Percentiles rank a stretch among this genome's conserved stretches.
phyloP scores from a whole-genome alignment of 2,797 vertebrate genomes.

The Lepus townsendii region DNA sequence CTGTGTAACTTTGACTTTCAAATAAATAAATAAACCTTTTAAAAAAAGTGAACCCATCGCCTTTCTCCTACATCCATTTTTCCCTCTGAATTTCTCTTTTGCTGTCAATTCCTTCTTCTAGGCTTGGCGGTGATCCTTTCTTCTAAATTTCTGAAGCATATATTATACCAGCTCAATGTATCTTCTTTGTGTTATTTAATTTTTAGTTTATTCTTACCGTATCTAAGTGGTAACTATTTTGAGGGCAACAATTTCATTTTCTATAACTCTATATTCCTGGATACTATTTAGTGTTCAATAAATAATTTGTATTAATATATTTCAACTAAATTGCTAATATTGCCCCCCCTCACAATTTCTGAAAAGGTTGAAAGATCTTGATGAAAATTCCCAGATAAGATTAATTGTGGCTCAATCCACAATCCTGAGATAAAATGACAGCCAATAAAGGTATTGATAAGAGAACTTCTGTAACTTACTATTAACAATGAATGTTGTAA shows the following conservation, averaged over 20 bases:
- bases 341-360: slow-evolving; percentile 52
- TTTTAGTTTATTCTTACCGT: slow-evolving; percentile 14
- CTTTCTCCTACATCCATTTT: background rate
- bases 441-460: slow-evolving; percentile 9
- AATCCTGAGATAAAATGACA: slow-evolving; percentile 28
- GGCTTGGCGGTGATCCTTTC: background rate
- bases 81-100: background rate
- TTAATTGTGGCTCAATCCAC: background rate
- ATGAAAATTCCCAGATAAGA: background rate
- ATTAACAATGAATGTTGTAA: background rate
- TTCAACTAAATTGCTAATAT: slow-evolving; percentile 28
- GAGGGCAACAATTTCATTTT: background rate
- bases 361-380: slow-evolving; percentile 11
- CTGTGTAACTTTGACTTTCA: too few relatives aligned
- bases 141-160: slow-evolving; percentile 15
- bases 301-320: background rate
- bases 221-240: slow-evolving; percentile 1
- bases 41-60: too few relatives aligned
- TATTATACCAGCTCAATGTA: background rate
- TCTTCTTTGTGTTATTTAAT: background rate
- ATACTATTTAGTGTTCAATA: background rate
- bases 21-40: too few relatives aligned
- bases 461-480: background rate
- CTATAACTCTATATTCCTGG: background rate
- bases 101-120: background rate